These are phyloP conservation scores for Coranthus polyacanthus DNA, from an alignment of 2,797 vertebrate genomes.

Conservation along the genomic window DNA sequence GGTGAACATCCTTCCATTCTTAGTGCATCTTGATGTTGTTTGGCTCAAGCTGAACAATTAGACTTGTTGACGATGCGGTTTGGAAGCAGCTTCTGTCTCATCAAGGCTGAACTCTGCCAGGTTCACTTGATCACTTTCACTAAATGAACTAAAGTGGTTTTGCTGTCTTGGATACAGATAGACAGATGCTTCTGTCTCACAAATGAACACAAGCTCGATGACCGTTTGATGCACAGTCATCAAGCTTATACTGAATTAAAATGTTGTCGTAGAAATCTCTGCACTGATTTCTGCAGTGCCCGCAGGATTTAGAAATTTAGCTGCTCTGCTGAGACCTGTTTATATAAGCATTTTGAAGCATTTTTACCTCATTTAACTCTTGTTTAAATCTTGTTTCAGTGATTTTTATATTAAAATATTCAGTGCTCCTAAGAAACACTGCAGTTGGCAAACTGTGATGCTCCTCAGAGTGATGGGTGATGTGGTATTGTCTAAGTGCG, in stretches of 20 bases:
- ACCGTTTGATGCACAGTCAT: neutral
- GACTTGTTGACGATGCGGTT: too few species aligned
- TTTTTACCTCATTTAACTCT: too few species aligned
- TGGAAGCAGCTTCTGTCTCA: neutral
- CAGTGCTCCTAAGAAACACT: too few species aligned
- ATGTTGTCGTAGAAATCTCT: slow-evolving; percentile 3
- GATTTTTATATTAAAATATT: too few species aligned
- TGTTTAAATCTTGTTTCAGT: too few species aligned
- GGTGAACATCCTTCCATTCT: neutral
- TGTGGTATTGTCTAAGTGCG: too few species aligned
- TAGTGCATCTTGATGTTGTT: neutral
- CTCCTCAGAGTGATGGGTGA: too few species aligned
- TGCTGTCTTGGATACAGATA: neutral
- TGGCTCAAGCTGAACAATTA: slow-evolving; percentile 4
- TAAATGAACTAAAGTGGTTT: neutral
- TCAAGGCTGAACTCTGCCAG: slow-evolving; percentile 1
- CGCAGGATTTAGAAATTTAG: neutral
- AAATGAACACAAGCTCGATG: too few species aligned
- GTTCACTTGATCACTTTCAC: neutral
- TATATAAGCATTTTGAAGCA: too few species aligned
- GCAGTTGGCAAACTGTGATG: too few species aligned
- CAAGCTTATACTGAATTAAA: neutral
- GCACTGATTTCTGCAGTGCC: neutral
- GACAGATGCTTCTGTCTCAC: neutral
- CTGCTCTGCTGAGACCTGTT: neutral